Evolutionary conservation across 2,888 invertebrate species (phyloP), one percentile per base, ranked within the genome.

Genomic region (Leucophora obtusa): DNA sequence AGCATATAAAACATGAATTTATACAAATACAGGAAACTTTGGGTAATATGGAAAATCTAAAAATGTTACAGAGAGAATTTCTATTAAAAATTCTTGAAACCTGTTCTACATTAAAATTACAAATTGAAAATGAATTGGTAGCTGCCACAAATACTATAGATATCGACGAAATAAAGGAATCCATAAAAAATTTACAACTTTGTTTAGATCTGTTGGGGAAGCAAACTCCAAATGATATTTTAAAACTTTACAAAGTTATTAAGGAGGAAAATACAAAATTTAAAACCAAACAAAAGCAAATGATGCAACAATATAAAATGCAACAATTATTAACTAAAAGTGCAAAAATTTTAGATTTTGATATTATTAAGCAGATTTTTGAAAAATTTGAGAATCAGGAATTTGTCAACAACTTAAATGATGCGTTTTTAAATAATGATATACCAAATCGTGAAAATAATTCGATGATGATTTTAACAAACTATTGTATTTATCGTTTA

Each of bases 401-500:
- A 14, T 71, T 71, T 9, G 59, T 79, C 2, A 70, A 68, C 15
- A 82, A 78, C 10, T 11, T 62, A 90, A 62, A 87, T 90, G 68
- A 89, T 74, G 69, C 63, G n/a, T 68, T 78, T 10, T 72, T 43
- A 58, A 1, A n/a, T n/a, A n/a, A 1, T 15, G 0, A 66, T 66
- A n/a, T 35, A n/a, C 56, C 17, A 28, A 47, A 21, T 15, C 28
- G 59, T 28, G 60, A 65, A 7, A 77, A 56, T 47, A 94, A 95
- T 86, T 94, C 94, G 7, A 92, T 94, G 53, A 90, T 95, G 83
- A 93, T 95, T 86, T 91, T 95, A 80, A 94, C 94, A 69, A 95
- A 95, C 88, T 95, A 95, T 87, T 95, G 95, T 89, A 93, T 94
- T 92, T 94, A 94, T 17, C 94, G 94, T 87, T 88, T 95, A 79